Evolutionary conservation across 2,888 invertebrate genomes (phyloP), one percentile per base, ranked within the genome.

Genomic region (Drosophila buzzatii): DNA sequence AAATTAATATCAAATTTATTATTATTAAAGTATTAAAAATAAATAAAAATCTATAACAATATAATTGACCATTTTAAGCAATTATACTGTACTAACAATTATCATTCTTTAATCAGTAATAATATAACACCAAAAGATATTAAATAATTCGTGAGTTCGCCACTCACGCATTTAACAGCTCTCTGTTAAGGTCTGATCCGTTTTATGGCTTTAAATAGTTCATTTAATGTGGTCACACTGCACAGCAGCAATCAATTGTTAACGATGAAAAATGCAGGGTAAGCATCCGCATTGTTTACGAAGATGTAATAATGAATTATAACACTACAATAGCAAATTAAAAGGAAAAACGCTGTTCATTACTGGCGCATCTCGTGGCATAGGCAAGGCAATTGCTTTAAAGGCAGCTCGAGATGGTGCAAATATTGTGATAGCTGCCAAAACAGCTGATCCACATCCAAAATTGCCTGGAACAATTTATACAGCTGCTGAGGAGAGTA

Each of bases 321-420:
- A 42, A 3, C 16, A 14, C 14, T 16, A 3, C 2, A 31, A 41
- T 18, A 76, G 93, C 23, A 92, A 95, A 92, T 92, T 95, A 75
- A 97, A 97, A 76, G 99, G 99, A 2, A 96, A 96, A 81, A 99
- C 99, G 2, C 93, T 98, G 64, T 98, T 99, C 90, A 97, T 99
- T 79, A 98, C 99, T 33, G 99, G 99, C 52, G 99, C 98, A 18
- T 98, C 98, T 60, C 95, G 99, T 85, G 99, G 99, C 31, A 99
- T 99, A 90, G 99, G 99, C 0, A 92, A 98, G 93, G 97, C 96
- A 18, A 99, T 99, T 82, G 99, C 98, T 5, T 92, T 99, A 65
- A 99, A 98, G 94, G 96, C 97, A 2, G 98, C 99, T 0, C 75
- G 78, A 0, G 97, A 98, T 95, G 97, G 97, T 23, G 98, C 97